Evolutionary conservation across 2,113 vertebrate genomes (phyloP), one percentile per base, ranked within the genome.

Genomic region (Lethenteron reissneri): DNA sequence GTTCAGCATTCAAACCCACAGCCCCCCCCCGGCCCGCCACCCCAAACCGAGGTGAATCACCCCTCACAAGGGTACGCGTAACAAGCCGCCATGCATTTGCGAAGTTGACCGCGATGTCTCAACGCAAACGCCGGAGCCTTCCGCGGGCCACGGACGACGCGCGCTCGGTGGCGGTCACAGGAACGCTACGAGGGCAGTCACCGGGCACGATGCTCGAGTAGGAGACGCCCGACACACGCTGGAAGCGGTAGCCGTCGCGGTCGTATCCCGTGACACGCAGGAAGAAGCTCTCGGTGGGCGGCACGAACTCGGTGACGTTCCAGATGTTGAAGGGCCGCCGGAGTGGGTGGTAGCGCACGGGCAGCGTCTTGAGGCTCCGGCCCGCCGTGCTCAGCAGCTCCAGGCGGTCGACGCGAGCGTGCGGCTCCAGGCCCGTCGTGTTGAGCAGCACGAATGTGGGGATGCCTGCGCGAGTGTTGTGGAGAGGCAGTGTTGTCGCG

Each of bases 251-350:
- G 74, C 80, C 85, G 3, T 90, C 79, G 5, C 79, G 82, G 78
- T 96, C 92, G 56, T 92, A 96, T 74, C 94, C 94, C 1, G 76
- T 87, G 72, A 96, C 79, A 78, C 87, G 83, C 74, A 97, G 81
- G 76, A 97, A 95, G 80, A 99, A 99, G 71, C 86, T 86, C 81
- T 95, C 88, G 9, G 82, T 78, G 71, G 94, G 94, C 13, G 92
- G 89, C 70, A 91, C 76, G 73, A 99, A 96, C 62, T 92, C 89
- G 25, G 92, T 89, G 80, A 99, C 82, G 81, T 97, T 99, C 89
- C 90, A 96, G 8, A 97, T 79, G 76, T 86, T 82, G 21, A 85
- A 87, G 1, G 86, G 92, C 71, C 82, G 80, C 21, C 85, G 86
- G 1, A 89, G 83, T 8, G 89, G 86, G 73, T 86, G 90, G 75